phyloP scores from a whole-genome alignment of 1,140 invertebrate species.

The Listronotus oregonensis region DNA sequence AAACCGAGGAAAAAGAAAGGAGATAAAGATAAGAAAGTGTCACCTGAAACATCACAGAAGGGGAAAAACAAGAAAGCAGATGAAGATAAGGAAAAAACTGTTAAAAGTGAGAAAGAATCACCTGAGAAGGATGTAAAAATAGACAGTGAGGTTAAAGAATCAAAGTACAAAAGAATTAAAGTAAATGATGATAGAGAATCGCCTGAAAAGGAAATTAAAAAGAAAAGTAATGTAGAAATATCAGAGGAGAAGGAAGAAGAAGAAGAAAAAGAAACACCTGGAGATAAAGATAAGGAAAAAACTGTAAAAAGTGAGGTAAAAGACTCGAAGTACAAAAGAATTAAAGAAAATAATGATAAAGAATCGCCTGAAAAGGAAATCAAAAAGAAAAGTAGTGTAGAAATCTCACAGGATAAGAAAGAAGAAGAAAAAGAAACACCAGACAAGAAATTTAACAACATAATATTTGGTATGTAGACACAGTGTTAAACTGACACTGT shows the following conservation, averaged over 20 bases:
- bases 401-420: neutral
- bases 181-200: neutral
- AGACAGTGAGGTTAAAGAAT: neutral
- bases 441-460: slow-evolving; percentile 16
- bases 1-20: slow-evolving; percentile 7
- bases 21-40: neutral
- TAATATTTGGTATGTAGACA: slow-evolving; percentile 13
- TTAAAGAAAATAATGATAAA: slow-evolving; percentile 1
- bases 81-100: neutral
- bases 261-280: neutral
- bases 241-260: neutral
- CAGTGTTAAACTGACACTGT: neutral
- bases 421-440: neutral
- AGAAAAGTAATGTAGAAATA: neutral
- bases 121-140: neutral
- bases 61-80: neutral
- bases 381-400: slow-evolving; percentile 1
- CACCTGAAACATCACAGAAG: neutral
- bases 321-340: slow-evolving; percentile 3
- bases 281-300: too few relatives aligned
- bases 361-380: too few relatives aligned
- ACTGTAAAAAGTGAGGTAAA: too few relatives aligned
- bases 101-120: neutral
- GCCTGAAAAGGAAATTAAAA: slow-evolving; percentile 11
- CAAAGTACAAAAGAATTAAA: slow-evolving; percentile 1